phyloP scores from a whole-genome alignment of 2,888 invertebrate species.

The Chrysomela aeneicollis region DNA sequence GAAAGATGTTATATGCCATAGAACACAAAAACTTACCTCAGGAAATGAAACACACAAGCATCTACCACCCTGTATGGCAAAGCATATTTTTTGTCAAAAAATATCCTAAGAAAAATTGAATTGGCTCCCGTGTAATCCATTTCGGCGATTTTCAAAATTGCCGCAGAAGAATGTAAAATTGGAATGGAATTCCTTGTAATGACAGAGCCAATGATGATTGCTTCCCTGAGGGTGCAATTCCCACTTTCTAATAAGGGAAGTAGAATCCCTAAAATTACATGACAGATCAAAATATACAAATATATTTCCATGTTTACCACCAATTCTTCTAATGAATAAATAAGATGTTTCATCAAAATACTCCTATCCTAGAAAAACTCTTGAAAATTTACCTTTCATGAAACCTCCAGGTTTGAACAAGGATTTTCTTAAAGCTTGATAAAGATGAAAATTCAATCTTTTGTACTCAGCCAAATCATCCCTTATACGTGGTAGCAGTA shows the following conservation, averaged over 20 bases:
- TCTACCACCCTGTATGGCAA: slow-evolving; percentile 95
- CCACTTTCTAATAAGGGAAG: slow-evolving; percentile 84
- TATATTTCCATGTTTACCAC: not conserved
- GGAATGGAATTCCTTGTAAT: slow-evolving; percentile 92
- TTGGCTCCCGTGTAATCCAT: slow-evolving; percentile 97
- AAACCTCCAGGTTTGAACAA: slow-evolving; percentile 97
- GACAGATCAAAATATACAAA: not conserved
- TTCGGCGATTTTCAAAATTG: slow-evolving; percentile 93
- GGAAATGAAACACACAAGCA: slow-evolving; percentile 92
- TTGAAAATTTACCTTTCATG: slow-evolving; percentile 92
- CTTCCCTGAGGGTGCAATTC: slow-evolving; percentile 93
- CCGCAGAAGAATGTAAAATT: slow-evolving; percentile 93
- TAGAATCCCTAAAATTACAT: slow-evolving; percentile 63
- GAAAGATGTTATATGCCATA: not conserved
- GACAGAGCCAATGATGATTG: slow-evolving; percentile 93
- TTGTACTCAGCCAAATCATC: slow-evolving; percentile 97
- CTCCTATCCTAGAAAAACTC: too few relatives aligned
- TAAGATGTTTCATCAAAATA: too few relatives aligned
- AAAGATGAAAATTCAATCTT: slow-evolving; percentile 94
- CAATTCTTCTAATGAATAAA: too few relatives aligned
- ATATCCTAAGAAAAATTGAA: slow-evolving; percentile 91
- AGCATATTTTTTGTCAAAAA: slow-evolving; percentile 98
- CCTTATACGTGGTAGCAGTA: slow-evolving; percentile 89
- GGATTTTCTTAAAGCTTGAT: slow-evolving; percentile 91
- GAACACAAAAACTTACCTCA: slow-evolving; percentile 68